Base-by-base conservation (phyloP, 2,113 vertebrate species). In the Alligator sinensis region DNA sequence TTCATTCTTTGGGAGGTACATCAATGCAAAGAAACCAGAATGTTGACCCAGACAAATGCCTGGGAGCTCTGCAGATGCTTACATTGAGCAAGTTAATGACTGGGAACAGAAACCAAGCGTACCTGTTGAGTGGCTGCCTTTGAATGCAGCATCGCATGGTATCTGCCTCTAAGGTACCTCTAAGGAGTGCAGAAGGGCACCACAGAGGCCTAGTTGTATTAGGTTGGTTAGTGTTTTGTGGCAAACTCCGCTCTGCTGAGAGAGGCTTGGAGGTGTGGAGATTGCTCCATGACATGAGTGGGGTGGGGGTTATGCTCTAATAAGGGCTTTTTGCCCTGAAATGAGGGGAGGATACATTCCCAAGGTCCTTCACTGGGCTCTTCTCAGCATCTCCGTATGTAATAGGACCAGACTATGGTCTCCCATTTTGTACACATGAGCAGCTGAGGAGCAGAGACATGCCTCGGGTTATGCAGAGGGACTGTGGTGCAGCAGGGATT, bases 41-140 rank as follows among this genome's bases (percentile, higher is more conserved):
- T 0, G 8, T 4, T 22, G 55, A n/a, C 24, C 15, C 18, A 4
- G 55, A 28, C 0, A 0, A 16, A 66, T 9, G 5, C 60, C 34
- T 25, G 1, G 18, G 38, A 4, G n/a, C 30, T 61, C 0, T 6
- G 22, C 12, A 25, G 5, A 11, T 25, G 66, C 30, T 28, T 68
- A 30, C 30, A 30, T 19, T 19, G 66, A 68, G n/a, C 18, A 24
- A 22, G 66, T 68, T 28, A 30, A n/a, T 68, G n/a, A 68, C 19
- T 30, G 28, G 30, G 47, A 68, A 68, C 11, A 18, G n/a, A 19
- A 18, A 18, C 66, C 19, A 18, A 17, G n/a, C 8, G 19, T 2
- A 2, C 28, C 34, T 62, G 21, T 47, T 9, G 47, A 47, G 47
- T 47, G 47, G 47, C 6, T 19, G 17, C 24, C 21, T 38, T 21